Conservation (phyloP, 2,797 vertebrate genomes). For the Semaprochilodus insignis region DNA sequence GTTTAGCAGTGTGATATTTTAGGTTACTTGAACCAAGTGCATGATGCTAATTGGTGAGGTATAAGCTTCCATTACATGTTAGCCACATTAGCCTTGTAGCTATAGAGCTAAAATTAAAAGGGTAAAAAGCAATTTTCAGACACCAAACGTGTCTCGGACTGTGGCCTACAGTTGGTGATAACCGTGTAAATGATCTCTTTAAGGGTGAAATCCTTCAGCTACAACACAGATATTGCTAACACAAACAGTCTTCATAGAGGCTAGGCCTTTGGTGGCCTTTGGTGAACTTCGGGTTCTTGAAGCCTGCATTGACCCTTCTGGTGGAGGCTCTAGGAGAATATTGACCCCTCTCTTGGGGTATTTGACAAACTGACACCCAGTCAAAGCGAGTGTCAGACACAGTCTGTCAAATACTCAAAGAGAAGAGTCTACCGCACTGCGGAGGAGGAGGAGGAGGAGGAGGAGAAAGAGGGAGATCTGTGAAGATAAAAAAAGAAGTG, state of each 20-base stretch:
- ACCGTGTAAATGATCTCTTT: too few species aligned
- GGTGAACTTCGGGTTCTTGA: too few species aligned
- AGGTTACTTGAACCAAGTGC: background rate
- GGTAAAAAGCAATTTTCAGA: too few species aligned
- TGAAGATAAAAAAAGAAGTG: slow-evolving; percentile 51
- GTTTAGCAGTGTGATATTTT: background rate
- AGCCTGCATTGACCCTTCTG: background rate
- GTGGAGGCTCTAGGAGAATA: slow-evolving; percentile 62
- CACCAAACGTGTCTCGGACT: too few species aligned
- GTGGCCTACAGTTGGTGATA: too few species aligned
- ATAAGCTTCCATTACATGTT: background rate
- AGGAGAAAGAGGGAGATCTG: slow-evolving; percentile 46
- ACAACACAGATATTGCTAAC: too few species aligned
- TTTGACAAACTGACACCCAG: slow-evolving; percentile 99
- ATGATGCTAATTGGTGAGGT: background rate
- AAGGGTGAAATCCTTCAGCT: too few species aligned
- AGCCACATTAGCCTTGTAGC: too few species aligned
- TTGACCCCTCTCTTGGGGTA: slow-evolving; percentile 97
- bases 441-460: slow-evolving; percentile 15
- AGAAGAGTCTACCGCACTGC: slow-evolving; percentile 75
- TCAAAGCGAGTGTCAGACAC: slow-evolving; percentile 94
- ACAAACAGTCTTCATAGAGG: background rate
- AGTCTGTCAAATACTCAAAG: slow-evolving; percentile 99
- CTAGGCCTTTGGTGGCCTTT: background rate
- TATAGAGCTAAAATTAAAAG: too few species aligned